These are phyloP conservation scores for Etia nguti DNA, from an alignment of 2,113 vertebrate genomes.

Conservation along the genomic window DNA sequence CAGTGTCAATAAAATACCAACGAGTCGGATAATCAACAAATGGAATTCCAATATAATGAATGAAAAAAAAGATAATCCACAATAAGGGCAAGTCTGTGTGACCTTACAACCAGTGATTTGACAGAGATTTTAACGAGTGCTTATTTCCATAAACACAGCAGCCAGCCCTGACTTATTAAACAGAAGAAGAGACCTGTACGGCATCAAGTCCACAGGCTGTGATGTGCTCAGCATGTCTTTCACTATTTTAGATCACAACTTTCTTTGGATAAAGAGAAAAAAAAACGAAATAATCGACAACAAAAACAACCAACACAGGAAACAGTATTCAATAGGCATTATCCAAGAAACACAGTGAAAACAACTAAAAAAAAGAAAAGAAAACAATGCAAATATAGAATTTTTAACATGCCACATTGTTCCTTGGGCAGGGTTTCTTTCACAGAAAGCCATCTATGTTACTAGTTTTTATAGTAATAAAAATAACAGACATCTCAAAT, in stretches of 20 bases:
- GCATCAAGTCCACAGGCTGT: constrained; percentile 3
- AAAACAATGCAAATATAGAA: constrained; percentile 41
- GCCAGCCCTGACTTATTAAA: background rate
- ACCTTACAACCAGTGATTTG: constrained; percentile 6
- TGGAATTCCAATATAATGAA: constrained; percentile 7
- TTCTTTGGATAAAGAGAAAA: constrained; percentile 41
- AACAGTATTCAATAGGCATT: constrained; percentile 48
- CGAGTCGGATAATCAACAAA: background rate
- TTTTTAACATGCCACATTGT: constrained; percentile 61
- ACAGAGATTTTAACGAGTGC: background rate
- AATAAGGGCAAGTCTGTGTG: background rate
- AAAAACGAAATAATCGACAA: constrained; percentile 32
- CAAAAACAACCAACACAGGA: constrained; percentile 61
- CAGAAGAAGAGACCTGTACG: constrained; percentile 35
- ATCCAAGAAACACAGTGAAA: constrained; percentile 39
- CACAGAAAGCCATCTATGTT: constrained; percentile 64
- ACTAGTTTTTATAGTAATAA: constrained; percentile 55
- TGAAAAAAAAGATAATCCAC: background rate
- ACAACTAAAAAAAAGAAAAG: background rate
- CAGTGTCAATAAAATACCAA: background rate
- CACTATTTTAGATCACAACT: constrained; percentile 36
- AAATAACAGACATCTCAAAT: constrained; percentile 56
- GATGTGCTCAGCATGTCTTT: constrained; percentile 44
- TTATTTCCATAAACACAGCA: background rate
- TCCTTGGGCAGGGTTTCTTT: constrained; percentile 58